Conservation (phyloP, 1,140 invertebrate genomes). For the Zaprionus taronus region DNA sequence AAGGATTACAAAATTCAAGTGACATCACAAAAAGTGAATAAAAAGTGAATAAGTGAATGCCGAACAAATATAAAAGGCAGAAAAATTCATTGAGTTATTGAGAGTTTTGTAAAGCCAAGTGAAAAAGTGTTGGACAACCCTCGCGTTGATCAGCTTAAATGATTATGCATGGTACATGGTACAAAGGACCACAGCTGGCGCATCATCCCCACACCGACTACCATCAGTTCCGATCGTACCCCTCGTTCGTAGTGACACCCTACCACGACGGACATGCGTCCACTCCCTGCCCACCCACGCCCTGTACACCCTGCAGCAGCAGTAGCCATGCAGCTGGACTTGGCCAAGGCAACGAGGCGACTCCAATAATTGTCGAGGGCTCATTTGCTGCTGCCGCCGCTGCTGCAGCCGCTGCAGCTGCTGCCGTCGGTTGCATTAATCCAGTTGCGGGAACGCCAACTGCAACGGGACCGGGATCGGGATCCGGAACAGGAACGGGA, state of each 20-base stretch:
- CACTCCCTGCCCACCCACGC: conserved; percentile 62
- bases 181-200: conserved; percentile 83
- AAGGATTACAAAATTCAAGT: background rate
- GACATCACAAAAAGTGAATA: background rate
- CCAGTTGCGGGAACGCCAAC: conserved; percentile 6
- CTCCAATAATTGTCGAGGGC: conserved; percentile 75
- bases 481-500: conserved; percentile 13
- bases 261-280: conserved; percentile 77
- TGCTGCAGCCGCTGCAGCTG: conserved; percentile 52
- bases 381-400: conserved; percentile 61
- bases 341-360: conserved; percentile 52
- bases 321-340: conserved; percentile 48
- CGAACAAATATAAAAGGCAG: background rate
- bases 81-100: background rate
- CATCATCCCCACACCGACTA: conserved; percentile 82
- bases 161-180: conserved; percentile 84
- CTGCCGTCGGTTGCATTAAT: conserved; percentile 46
- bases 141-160: conserved; percentile 67
- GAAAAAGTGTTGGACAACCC: conserved; percentile 29
- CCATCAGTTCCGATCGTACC: conserved; percentile 81
- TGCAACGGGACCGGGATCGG: background rate
- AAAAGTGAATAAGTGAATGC: background rate
- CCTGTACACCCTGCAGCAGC: conserved; percentile 52
- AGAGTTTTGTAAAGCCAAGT: background rate
- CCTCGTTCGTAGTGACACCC: conserved; percentile 79